Base-by-base conservation (phyloP, 1,140 invertebrate genomes). In the Trichomalopsis sarcophagae region DNA sequence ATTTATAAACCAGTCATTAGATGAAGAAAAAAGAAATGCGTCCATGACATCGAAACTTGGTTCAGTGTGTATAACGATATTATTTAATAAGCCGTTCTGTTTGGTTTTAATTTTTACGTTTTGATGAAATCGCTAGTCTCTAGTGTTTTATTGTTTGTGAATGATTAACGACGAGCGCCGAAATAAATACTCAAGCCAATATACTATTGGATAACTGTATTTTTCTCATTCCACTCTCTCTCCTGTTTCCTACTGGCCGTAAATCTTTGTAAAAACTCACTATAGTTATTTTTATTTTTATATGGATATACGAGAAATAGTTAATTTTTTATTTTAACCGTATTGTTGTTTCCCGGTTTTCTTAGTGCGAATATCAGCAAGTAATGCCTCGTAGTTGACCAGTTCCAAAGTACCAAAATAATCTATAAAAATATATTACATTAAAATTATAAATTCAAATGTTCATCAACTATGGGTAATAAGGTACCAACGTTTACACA, bases 141-240 rank as follows among this genome's bases (percentile, higher is more conserved):
- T 84, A 84, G 69, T 80, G 44, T 80, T 84, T 40, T 84, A 44
- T 84, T 81, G 66, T 84, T 84, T 27, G 68, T 81, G 50, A 84
- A 75, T 75, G 69, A 55, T 66, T 66, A 84, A 75, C 27, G 69
- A 75, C 17, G 50, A 81, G 71, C 44, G 71, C 47, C 33, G 30
- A 81, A 85, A 85, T 81, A 85, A 85, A 85, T 81, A 85, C 71
- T 85, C 84, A 79, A 81, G 17, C 50, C 78, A 76, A 75, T 81
- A 75, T 33, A 78, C 27, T 74, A 73, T 82, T 82, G 68, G 14
- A 74, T 74, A 74, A 55, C 44, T 33, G 40, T 30, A 62, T 74
- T 55, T 36, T 17, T 44, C 40, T 81, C 10, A 71, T 71, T 27
- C 30, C 36, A 47, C 1, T 47, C 7, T 36, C 23, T n/a, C 14